These are phyloP conservation scores for Abramis brama DNA, from an alignment of 2,113 vertebrate genomes.

Conservation along the genomic window DNA sequence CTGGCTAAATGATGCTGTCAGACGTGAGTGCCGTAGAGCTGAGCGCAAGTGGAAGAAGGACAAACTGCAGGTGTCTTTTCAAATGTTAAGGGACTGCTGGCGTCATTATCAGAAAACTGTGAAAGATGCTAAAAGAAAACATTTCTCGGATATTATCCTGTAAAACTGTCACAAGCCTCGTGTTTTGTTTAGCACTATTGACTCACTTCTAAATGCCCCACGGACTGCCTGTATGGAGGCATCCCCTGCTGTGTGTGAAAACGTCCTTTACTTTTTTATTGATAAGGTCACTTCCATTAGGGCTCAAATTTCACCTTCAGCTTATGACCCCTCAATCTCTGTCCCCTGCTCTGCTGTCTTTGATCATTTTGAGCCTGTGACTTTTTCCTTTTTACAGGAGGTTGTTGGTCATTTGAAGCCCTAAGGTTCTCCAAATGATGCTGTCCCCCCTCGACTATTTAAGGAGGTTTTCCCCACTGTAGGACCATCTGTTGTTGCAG, in stretches of 20 bases:
- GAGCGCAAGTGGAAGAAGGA: not conserved
- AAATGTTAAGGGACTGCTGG: not conserved
- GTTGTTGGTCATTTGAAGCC: not conserved
- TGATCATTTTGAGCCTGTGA: slow-evolving; percentile 6
- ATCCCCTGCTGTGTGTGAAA: no score
- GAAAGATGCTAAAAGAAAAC: no score
- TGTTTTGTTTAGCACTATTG: no score
- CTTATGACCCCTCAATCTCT: not conserved
- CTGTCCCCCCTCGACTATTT: not conserved
- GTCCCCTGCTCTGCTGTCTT: not conserved
- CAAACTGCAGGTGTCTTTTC: not conserved
- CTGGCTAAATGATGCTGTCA: not conserved
- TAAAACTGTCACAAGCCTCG: no score
- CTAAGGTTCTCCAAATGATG: no score
- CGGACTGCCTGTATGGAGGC: no score
- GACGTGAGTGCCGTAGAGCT: no score
- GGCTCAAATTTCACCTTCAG: not conserved
- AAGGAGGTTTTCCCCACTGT: not conserved
- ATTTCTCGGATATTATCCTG: not conserved
- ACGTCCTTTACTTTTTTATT: not conserved
- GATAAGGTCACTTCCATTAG: not conserved
- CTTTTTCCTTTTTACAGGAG: not conserved
- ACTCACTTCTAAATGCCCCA: no score
- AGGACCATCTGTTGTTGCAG: not conserved
- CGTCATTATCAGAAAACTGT: not conserved